Evolutionary conservation across 2,113 vertebrate species (phyloP).

Genomic region (Mesitornis unicolor): DNA sequence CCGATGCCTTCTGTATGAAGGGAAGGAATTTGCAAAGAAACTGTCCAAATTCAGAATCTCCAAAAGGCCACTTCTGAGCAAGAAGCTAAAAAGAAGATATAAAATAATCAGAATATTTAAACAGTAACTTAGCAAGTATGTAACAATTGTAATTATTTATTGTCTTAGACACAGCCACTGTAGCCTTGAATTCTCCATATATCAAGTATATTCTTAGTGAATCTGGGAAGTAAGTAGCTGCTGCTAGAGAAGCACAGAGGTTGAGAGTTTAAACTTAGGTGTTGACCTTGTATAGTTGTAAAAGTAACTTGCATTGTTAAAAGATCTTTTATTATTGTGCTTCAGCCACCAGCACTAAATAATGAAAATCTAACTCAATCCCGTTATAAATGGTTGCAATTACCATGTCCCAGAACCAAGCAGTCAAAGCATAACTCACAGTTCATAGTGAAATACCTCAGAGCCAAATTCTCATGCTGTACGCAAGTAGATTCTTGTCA

Average conservation of each 20-base stretch:
- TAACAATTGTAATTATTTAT: not conserved
- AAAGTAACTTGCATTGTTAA: not conserved
- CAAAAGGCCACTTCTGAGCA: constrained; percentile 82
- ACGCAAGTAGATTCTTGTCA: not conserved
- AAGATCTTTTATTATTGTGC: not conserved
- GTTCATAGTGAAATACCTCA: not conserved
- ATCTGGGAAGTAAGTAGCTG: not conserved
- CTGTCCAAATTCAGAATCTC: constrained; percentile 75
- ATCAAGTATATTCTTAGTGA: not conserved
- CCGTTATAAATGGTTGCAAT: not conserved
- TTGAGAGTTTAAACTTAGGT: not conserved
- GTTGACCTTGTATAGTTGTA: not conserved
- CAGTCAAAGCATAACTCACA: not conserved
- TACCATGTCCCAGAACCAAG: not conserved
- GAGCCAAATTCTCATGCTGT: not conserved
- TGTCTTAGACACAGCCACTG: not conserved
- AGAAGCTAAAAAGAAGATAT: constrained; percentile 81
- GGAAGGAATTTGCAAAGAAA: constrained; percentile 92
- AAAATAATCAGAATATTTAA: constrained; percentile 16
- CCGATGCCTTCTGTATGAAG: constrained; percentile 96
- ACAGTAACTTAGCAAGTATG: not conserved
- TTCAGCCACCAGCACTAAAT: not conserved
- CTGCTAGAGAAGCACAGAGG: not conserved
- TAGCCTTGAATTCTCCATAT: not conserved
- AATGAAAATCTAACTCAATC: not conserved